Evolutionary conservation across 2,888 invertebrate species (phyloP), one percentile per base, ranked within the genome.

Genomic region (Coleophora deauratella): DNA sequence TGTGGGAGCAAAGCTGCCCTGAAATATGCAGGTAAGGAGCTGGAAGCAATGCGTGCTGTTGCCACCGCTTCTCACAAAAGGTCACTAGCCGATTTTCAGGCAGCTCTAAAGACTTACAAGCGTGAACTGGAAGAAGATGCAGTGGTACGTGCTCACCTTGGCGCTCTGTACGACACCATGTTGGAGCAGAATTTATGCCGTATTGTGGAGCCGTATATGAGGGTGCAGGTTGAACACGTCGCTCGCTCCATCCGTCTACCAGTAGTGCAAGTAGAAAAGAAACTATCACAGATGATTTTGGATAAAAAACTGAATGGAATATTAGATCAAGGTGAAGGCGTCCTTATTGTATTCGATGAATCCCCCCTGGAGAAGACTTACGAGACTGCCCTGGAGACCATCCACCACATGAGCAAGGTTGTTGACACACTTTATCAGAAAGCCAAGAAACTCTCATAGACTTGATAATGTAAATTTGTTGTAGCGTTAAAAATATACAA

Each of bases 361-460:
- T 93, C 94, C 43, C 91, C 93, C 36, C 91, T 95, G 44, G 99
- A 99, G 77, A 96, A 97, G 76, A 99, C 99, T 13, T 99, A 99
- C 66, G 98, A 97, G 87, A 95, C 96, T 66, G 97, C 98, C 43
- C 87, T 99, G 71, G 97, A 97, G 76, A 98, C 98, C 47, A 96
- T 99, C 76, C 97, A 98, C 74, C 97, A 95, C 80, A 98, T 99
- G 97, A 97, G 98, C 64, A 98, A 98, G 90, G 99, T 99, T 66
- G 98, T 99, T 59, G 99, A 99, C 84, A 97, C 98, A 40, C 90
- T 99, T 59, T 99, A 99, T 88, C 97, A 97, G 89, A 98, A 98
- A 88, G 98, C 99, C 54, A 98, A 99, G 88, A 98, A 98, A 86
- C 90, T 99, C 54, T 96, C 97, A 85, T 98, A 85, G 85, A 69